Conservation (phyloP, 2,113 vertebrate genomes). For the Okapia johnstoni region DNA sequence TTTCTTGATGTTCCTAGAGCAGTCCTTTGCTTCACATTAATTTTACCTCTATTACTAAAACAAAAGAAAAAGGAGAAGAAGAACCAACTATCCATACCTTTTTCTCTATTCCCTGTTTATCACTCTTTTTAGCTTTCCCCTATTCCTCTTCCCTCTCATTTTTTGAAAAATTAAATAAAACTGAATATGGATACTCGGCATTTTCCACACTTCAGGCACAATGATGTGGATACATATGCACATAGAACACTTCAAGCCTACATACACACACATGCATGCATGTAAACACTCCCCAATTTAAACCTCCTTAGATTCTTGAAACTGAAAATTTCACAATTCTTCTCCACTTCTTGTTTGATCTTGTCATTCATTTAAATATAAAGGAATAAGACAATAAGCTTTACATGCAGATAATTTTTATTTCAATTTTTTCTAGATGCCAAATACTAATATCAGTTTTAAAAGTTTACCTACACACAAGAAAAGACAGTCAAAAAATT, state of each 20-base stretch:
- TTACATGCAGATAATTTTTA: slow-evolving; percentile 2
- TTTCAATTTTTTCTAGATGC: slow-evolving; percentile 21
- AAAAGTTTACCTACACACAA: slow-evolving; percentile 1
- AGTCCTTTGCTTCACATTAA: neutral
- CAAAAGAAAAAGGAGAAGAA: neutral
- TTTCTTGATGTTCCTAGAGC: slow-evolving; percentile 13
- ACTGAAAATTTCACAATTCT: neutral
- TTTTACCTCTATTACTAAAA: neutral
- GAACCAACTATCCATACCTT: neutral
- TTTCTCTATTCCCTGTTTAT: neutral
- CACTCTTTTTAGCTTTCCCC: neutral
- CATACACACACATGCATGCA: neutral
- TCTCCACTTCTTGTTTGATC: neutral
- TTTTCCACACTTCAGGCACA: slow-evolving; percentile 26
- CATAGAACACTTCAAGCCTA: neutral
- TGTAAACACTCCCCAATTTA: neutral
- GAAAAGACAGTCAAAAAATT: slow-evolving; percentile 39
- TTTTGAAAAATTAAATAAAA: slow-evolving; percentile 41
- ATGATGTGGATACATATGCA: neutral
- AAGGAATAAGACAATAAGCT: neutral
- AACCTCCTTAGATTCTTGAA: neutral
- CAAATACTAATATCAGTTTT: slow-evolving; percentile 39
- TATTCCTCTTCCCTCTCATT: neutral
- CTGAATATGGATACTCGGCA: neutral
- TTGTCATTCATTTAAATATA: slow-evolving; percentile 21